Conservation (phyloP, 2,888 invertebrate genomes). For the Nycteola revayana region DNA sequence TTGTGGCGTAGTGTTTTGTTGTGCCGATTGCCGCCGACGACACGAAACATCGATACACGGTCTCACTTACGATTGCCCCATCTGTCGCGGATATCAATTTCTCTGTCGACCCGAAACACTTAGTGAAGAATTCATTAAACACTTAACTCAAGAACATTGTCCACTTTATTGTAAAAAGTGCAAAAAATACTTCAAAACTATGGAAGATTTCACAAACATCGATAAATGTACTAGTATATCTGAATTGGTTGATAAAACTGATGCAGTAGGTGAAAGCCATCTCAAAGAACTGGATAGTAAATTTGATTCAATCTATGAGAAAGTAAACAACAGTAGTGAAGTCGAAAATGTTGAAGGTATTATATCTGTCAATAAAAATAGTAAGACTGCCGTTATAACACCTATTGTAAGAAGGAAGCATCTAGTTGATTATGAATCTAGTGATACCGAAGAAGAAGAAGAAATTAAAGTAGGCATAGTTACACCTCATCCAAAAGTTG, state of each 20-base stretch:
- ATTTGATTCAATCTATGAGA: slow-evolving; percentile 65
- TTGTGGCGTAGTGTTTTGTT: slow-evolving; percentile 69
- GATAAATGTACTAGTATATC: slow-evolving; percentile 66
- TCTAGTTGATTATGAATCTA: slow-evolving; percentile 69
- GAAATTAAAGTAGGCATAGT: slow-evolving; percentile 25
- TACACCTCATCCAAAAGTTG: slow-evolving; percentile 49
- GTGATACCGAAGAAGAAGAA: slow-evolving; percentile 52
- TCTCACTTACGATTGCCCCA: slow-evolving; percentile 64
- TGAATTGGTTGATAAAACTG: slow-evolving; percentile 48
- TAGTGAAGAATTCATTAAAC: slow-evolving; percentile 53
- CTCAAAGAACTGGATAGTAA: slow-evolving; percentile 50
- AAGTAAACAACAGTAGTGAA: slow-evolving; percentile 35
- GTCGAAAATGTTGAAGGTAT: slow-evolving; percentile 55
- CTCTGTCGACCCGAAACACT: slow-evolving; percentile 56
- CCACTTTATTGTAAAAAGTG: slow-evolving; percentile 70
- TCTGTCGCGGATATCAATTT: slow-evolving; percentile 62
- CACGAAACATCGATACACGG: slow-evolving; percentile 63
- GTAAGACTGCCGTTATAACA: slow-evolving; percentile 68
- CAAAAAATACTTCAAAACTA: slow-evolving; percentile 51
- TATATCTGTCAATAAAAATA: slow-evolving; percentile 52
- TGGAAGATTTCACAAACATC: slow-evolving; percentile 62
- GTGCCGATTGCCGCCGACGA: slow-evolving; percentile 62
- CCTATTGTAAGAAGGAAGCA: slow-evolving; percentile 59
- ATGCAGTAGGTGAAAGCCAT: slow-evolving; percentile 25
- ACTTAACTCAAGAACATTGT: slow-evolving; percentile 56